Conservation (phyloP, 1,140 invertebrate genomes). For the Phthorimaea operculella region DNA sequence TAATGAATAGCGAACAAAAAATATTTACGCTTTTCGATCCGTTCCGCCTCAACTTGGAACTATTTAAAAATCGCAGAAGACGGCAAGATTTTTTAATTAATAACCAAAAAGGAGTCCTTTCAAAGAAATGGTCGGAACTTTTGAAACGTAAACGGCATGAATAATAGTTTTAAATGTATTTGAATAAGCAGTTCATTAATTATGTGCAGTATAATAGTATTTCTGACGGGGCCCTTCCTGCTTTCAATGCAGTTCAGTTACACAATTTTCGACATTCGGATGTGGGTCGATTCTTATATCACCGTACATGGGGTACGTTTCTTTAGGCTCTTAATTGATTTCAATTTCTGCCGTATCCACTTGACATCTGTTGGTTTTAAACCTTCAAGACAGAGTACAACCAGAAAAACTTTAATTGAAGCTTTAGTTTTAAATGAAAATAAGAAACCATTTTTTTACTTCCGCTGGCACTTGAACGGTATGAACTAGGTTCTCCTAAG, state of each 20-base stretch:
- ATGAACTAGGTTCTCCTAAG: too few relatives aligned
- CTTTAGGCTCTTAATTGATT: too few relatives aligned
- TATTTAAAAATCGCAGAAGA: slow-evolving; percentile 54
- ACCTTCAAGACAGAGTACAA: too few relatives aligned
- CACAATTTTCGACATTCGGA: slow-evolving; percentile 36
- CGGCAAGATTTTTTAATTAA: slow-evolving; percentile 53
- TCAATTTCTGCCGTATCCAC: too few relatives aligned
- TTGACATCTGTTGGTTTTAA: too few relatives aligned
- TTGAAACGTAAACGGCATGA: slow-evolving; percentile 65
- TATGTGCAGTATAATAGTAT: slow-evolving; percentile 61
- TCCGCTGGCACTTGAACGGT: too few relatives aligned
- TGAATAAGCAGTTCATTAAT: slow-evolving; percentile 67
- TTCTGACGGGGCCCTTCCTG: slow-evolving; percentile 65
- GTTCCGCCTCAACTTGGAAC: slow-evolving; percentile 30
- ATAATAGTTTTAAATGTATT: slow-evolving; percentile 68
- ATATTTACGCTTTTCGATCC: slow-evolving; percentile 40
- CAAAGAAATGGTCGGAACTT: slow-evolving; percentile 56
- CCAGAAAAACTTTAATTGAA: too few relatives aligned
- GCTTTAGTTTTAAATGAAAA: too few relatives aligned
- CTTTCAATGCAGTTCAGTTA: slow-evolving; percentile 54
- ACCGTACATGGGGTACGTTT: too few relatives aligned
- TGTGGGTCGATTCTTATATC: not conserved
- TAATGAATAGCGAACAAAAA: slow-evolving; percentile 16
- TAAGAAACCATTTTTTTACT: too few relatives aligned
- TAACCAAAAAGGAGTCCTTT: slow-evolving; percentile 49